phyloP scores from a whole-genome alignment of 2,888 invertebrate genomes.

The Stenotaenia linearis region DNA sequence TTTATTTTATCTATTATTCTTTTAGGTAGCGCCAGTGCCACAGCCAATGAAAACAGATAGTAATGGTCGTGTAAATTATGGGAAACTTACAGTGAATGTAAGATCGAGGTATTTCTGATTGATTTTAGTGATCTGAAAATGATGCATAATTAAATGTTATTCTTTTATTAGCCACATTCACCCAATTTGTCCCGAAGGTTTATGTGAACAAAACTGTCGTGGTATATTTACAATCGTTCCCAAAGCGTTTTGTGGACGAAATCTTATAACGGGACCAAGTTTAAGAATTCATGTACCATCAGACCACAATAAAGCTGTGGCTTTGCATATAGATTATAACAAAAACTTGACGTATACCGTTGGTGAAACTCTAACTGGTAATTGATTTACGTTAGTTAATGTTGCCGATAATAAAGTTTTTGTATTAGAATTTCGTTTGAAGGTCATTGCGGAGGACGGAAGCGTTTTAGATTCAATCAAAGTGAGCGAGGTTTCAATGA shows the following conservation, averaged over 20 bases:
- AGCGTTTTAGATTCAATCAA: conserved; percentile 41
- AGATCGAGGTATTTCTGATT: conserved; percentile 34
- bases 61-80: conserved; percentile 45
- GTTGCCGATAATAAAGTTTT: too few relatives aligned
- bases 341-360: conserved; percentile 41
- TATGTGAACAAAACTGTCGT: conserved; percentile 39
- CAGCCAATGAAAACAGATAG: conserved; percentile 43
- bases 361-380: conserved; percentile 43
- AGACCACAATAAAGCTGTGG: conserved; percentile 43
- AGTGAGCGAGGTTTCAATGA: conserved; percentile 43
- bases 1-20: conserved; percentile 13
- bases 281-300: conserved; percentile 44
- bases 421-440: conserved; percentile 43
- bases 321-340: conserved; percentile 42
- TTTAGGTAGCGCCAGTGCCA: conserved; percentile 42
- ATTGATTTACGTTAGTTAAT: not conserved
- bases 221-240: conserved; percentile 46
- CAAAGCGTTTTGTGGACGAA: conserved; percentile 42
- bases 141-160: too few relatives aligned
- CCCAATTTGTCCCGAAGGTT: conserved; percentile 27
- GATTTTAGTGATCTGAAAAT: not conserved
- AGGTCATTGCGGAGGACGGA: conserved; percentile 44
- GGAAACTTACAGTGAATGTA: conserved; percentile 41
- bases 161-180: conserved; percentile 26
- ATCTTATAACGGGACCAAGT: conserved; percentile 42